Evolutionary conservation across 2,888 invertebrate genomes (phyloP), one percentile per base, ranked within the genome.

Genomic region (Hipparchia semele): DNA sequence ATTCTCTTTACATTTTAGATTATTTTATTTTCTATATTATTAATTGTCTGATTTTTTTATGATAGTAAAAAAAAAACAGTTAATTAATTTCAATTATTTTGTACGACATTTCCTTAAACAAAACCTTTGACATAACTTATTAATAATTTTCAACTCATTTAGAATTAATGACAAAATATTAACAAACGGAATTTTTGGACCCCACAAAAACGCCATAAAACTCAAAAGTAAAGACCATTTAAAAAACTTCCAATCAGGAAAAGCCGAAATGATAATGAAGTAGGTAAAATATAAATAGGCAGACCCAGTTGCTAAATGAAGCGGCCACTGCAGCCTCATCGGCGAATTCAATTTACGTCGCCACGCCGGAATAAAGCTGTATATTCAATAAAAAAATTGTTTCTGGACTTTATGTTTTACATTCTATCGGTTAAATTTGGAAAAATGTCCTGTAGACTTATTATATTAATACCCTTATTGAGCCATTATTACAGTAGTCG

Each of bases 231-330:
- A 39, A 39, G 2, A 39, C 6, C 8, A 10, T 54, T 54, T n/a
- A 8, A 58, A 58, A 13, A 2, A 64, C 10, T 51, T 68, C 23
- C 65, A 66, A 62, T 60, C 58, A 10, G 62, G 67, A 68, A 62
- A 66, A 71, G 70, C 56, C 68, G 69, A 73, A n/a, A n/a, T n/a
- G n/a, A 71, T 70, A 72, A 53, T 74, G 72, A 59, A 58, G 33
- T 12, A 12, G 12, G 2, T 53, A 53, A 12, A 61, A 45, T 56
- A 6, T 13, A 68, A 69, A 76, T 65, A 74, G 59, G 62, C 51
- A 81, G 83, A 77, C 82, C 85, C 81, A 84, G 83, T 85, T 87
- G 84, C 74, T 80, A 83, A 88, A 87, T 86, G 85, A 86, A 86
- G 79, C 82, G 82, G 73, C 73, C 71, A 77, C 70, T 77, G 78